These are phyloP conservation scores for Lutraria lutraria DNA, from an alignment of 2,888 invertebrate genomes.

Conservation along the genomic window DNA sequence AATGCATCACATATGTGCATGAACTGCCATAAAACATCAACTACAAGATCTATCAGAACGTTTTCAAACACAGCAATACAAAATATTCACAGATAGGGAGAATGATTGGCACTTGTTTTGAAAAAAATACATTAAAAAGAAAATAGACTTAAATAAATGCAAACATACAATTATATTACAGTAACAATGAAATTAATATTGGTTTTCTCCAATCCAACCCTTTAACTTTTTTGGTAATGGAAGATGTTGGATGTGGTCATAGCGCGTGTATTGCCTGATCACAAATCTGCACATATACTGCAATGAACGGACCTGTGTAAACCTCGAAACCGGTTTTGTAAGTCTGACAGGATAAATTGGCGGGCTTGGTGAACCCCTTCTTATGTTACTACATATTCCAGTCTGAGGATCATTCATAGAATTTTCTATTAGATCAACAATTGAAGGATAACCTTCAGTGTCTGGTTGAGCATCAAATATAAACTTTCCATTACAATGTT, in stretches of 20 bases:
- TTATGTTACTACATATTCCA: constrained; percentile 92
- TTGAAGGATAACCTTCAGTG: constrained; percentile 87
- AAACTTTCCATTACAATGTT: constrained; percentile 90
- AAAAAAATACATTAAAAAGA: not conserved
- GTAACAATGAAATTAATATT: constrained; percentile 78
- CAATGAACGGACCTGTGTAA: constrained; percentile 90
- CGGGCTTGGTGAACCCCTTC: constrained; percentile 90
- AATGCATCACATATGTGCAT: not conserved
- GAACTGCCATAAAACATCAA: no score
- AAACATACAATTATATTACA: constrained; percentile 17
- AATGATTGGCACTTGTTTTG: constrained; percentile 8
- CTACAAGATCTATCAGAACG: not conserved
- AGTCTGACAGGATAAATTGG: constrained; percentile 92
- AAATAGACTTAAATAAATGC: constrained; percentile 15
- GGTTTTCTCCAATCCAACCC: constrained; percentile 86
- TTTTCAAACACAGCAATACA: not conserved
- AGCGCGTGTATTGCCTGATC: constrained; percentile 90
- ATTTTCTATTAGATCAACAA: constrained; percentile 91
- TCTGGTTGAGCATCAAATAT: constrained; percentile 87
- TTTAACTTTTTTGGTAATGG: constrained; percentile 89
- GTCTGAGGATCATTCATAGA: constrained; percentile 91
- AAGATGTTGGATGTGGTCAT: constrained; percentile 91
- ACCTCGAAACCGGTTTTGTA: constrained; percentile 92
- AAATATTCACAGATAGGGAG: not conserved
- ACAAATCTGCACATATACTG: constrained; percentile 92